Evolutionary conservation across 2,888 invertebrate species (phyloP), one percentile per base, ranked within the genome.

Genomic region (Drosophila recens): DNA sequence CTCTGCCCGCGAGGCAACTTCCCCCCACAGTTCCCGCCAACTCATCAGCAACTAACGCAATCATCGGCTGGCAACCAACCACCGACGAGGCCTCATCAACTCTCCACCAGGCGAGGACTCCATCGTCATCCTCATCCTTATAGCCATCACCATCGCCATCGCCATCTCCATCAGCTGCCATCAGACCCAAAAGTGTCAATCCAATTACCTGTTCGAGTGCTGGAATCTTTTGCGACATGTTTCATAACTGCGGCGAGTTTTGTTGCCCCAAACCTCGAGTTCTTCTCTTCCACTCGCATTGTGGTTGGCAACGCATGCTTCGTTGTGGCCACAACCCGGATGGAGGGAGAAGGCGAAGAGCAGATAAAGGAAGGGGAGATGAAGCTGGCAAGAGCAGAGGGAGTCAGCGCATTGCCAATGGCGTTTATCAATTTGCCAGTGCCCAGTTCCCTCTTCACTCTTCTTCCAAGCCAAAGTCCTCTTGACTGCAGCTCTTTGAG

Each of bases 131-230:
- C 23, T 15, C 46, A 46, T 30, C 46, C 23, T 13, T n/a, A n/a
- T n/a, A n/a, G 17, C 17, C 45, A n/a, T 23, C 4, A 11, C 11
- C 45, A 20, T 20, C 13, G 30, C n/a, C 46, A 46, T 30, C 15
- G 58, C 71, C 57, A 30, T 30, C 30, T 36, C 51, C 38, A 38
- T 38, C 36, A 27, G 27, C 27, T 27, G 54, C 51, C 80, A 63
- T 27, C 78, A 90, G 79, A 87, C 80, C 90, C 86, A 84, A 83
- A 91, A 90, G 90, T 91, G 91, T 91, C 91, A 91, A 91, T 91
- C 91, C 91, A 90, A 90, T 90, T 90, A 90, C 90, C 90, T 90
- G 89, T 84, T 90, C 81, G 90, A 89, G 80, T 80, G 79, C 83
- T 75, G 86, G 87, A 90, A 89, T 90, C 89, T 84, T 87, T 90